These are phyloP conservation scores for Latheticus oryzae DNA, from an alignment of 2,888 invertebrate genomes.

Conservation along the genomic window DNA sequence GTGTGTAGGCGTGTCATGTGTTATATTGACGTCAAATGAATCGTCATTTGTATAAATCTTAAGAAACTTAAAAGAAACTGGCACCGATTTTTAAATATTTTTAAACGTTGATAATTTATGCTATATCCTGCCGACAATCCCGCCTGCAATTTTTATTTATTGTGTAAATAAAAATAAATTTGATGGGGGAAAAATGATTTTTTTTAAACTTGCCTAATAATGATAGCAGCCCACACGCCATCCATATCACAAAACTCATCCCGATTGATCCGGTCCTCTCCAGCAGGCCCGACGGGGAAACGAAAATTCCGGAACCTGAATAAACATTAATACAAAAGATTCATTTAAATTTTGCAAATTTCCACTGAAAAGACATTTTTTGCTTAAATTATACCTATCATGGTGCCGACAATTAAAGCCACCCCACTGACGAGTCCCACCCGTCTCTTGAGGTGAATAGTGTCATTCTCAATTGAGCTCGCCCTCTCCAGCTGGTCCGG, in stretches of 20 bases:
- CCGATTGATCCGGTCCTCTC: constrained; percentile 93
- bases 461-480: constrained; percentile 94
- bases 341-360: constrained; percentile 6
- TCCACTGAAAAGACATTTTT: too few relatives aligned
- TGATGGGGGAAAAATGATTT: too few relatives aligned
- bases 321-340: constrained; percentile 10
- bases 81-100: too few relatives aligned
- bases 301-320: constrained; percentile 96
- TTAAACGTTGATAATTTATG: too few relatives aligned
- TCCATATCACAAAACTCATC: constrained; percentile 95
- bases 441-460: constrained; percentile 99
- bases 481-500: constrained; percentile 80
- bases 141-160: constrained; percentile 4
- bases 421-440: constrained; percentile 99
- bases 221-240: constrained; percentile 91
- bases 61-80: too few relatives aligned
- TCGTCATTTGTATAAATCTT: constrained; percentile 23
- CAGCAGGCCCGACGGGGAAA: constrained; percentile 95
- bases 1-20: constrained; percentile 29
- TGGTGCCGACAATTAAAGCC: constrained; percentile 98
- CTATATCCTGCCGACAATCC: too few relatives aligned
- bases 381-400: constrained; percentile 86
- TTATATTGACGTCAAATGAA: constrained; percentile 34
- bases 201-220: constrained; percentile 77
- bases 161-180: background rate